Evolutionary conservation across 2,797 vertebrate species (phyloP).

Genomic region (Sebastes flavidus): DNA sequence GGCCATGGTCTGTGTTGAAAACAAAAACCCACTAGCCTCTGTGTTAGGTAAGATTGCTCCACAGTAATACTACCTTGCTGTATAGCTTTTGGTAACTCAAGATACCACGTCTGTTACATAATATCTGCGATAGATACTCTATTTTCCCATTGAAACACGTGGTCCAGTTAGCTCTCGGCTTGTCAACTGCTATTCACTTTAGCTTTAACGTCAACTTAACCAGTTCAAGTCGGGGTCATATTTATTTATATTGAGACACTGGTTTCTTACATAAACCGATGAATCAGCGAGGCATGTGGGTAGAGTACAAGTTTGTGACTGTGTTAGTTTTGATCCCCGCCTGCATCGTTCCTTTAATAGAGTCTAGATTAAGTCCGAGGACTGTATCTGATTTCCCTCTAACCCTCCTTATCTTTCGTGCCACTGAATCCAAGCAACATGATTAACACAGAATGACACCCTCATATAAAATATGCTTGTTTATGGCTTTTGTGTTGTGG

Average conservation of each 20-base stretch:
- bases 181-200: neutral
- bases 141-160: neutral
- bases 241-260: conserved; percentile 2
- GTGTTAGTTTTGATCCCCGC: conserved; percentile 26
- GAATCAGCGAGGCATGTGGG: conserved; percentile 34
- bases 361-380: neutral
- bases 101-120: conserved; percentile 1
- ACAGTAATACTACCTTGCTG: neutral
- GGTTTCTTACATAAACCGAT: conserved; percentile 34
- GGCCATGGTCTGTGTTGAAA: neutral
- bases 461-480: neutral
- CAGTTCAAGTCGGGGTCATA: neutral
- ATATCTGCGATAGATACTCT: neutral
- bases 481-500: conserved; percentile 23
- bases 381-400: conserved; percentile 3
- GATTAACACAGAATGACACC: neutral
- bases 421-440: neutral
- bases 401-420: conserved; percentile 5
- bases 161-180: neutral
- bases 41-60: neutral
- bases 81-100: conserved; percentile 6
- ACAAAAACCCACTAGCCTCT: neutral
- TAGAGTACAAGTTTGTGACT: conserved; percentile 22
- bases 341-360: conserved; percentile 16
- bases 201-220: neutral